Evolutionary conservation across 1,140 invertebrate species (phyloP).

Genomic region (Aradophagus sp.): DNA sequence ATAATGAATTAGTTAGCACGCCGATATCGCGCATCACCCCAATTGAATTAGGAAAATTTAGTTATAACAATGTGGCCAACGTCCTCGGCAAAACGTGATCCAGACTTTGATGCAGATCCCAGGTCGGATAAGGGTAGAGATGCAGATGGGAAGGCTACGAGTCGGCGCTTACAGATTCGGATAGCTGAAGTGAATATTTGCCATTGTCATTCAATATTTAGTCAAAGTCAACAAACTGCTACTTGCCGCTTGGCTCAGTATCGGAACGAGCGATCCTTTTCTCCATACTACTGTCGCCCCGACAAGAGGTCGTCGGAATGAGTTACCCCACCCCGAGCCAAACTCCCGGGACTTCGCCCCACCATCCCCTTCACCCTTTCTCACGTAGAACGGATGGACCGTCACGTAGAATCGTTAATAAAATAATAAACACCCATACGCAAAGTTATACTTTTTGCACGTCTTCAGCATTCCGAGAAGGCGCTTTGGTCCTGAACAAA

Average conservation of each 20-base stretch:
- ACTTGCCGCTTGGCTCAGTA: slow-evolving; percentile 62
- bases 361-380: slow-evolving; percentile 27
- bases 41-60: slow-evolving; percentile 48
- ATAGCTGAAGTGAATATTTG: slow-evolving; percentile 71
- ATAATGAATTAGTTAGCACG: slow-evolving; percentile 1
- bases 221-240: slow-evolving; percentile 68
- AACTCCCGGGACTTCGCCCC: slow-evolving; percentile 11
- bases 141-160: slow-evolving; percentile 33
- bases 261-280: slow-evolving; percentile 62
- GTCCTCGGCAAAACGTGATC: slow-evolving; percentile 42
- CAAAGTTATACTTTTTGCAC: slow-evolving; percentile 54
- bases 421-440: slow-evolving; percentile 68
- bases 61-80: slow-evolving; percentile 33
- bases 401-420: slow-evolving; percentile 64
- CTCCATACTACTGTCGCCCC: slow-evolving; percentile 49
- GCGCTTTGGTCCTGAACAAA: slow-evolving; percentile 63
- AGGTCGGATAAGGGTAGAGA: slow-evolving; percentile 44
- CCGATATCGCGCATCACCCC: not conserved
- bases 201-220: slow-evolving; percentile 72
- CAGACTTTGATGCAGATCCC: slow-evolving; percentile 46
- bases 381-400: slow-evolving; percentile 46
- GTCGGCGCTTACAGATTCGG: slow-evolving; percentile 48
- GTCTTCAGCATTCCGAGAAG: slow-evolving; percentile 38
- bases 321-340: slow-evolving; percentile 23
- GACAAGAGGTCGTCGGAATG: slow-evolving; percentile 37